phyloP scores from a whole-genome alignment of 30 jellyfish, hydroid and myxozoan genomes.

The Turritopsis rubra region DNA sequence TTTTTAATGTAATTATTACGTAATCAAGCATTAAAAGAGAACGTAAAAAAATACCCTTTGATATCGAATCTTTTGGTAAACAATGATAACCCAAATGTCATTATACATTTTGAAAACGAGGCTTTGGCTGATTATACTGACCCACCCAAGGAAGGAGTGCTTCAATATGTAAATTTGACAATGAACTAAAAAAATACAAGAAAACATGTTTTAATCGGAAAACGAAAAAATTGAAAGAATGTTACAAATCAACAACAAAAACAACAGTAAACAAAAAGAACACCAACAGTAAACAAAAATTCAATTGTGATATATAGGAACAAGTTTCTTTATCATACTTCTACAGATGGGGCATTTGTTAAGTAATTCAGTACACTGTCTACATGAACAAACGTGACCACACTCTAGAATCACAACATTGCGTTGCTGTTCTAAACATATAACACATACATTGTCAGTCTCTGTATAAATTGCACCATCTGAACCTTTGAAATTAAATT shows the following conservation, averaged over 20 bases:
- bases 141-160: too few relatives aligned
- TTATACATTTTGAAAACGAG: too few relatives aligned
- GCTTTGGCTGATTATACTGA: too few relatives aligned
- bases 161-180: too few relatives aligned
- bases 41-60: too few relatives aligned
- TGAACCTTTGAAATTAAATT: not conserved
- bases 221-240: too few relatives aligned
- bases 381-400: slow-evolving; percentile 75
- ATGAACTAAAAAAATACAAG: too few relatives aligned
- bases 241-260: not conserved
- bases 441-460: slow-evolving; percentile 48
- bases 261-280: not conserved
- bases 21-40: too few relatives aligned
- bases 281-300: not conserved
- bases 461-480: not conserved
- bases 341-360: slow-evolving; percentile 71
- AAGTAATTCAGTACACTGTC: slow-evolving; percentile 35
- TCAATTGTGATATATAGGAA: slow-evolving; percentile 40
- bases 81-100: too few relatives aligned
- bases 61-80: too few relatives aligned
- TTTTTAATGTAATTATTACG: too few relatives aligned
- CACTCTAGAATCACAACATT: slow-evolving; percentile 68
- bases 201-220: too few relatives aligned
- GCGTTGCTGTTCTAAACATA: slow-evolving; percentile 59
- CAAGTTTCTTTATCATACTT: slow-evolving; percentile 32